Conservation (phyloP, 1,140 invertebrate genomes). For the Akabosia matsudoensis region DNA sequence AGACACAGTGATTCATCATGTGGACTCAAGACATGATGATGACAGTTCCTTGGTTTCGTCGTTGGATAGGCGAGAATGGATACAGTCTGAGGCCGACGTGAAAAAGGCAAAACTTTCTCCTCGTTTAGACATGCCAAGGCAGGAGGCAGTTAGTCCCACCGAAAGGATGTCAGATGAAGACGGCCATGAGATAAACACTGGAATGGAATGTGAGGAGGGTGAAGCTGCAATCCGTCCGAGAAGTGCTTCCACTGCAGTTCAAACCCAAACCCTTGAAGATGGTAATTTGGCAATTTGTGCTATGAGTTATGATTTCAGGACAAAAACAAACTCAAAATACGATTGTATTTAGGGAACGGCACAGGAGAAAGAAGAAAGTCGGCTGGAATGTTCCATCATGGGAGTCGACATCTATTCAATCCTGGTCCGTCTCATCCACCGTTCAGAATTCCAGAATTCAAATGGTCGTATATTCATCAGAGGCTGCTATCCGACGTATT, state of each 20-base stretch:
- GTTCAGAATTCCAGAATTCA: constrained; percentile 98
- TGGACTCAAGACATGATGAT: constrained; percentile 44
- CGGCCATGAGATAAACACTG: constrained; percentile 49
- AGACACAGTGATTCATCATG: constrained; percentile 46
- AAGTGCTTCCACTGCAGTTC: constrained; percentile 49
- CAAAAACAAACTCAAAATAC: not conserved
- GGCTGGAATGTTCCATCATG: constrained; percentile 45
- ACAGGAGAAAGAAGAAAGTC: constrained; percentile 38
- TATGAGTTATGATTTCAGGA: not conserved
- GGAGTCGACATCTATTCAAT: constrained; percentile 79
- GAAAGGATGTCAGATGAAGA: constrained; percentile 51
- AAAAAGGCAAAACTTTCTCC: constrained; percentile 42
- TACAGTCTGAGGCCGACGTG: constrained; percentile 41
- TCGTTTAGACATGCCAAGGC: constrained; percentile 55
- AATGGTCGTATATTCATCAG: constrained; percentile 99
- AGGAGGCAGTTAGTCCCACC: constrained; percentile 30
- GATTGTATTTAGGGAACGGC: not conserved
- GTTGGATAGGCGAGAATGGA: constrained; percentile 43
- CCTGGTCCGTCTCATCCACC: constrained; percentile 91
- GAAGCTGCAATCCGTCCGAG: constrained; percentile 55
- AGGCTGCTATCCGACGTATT: constrained; percentile 92
- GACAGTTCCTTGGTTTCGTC: constrained; percentile 41
- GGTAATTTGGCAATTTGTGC: constrained; percentile 26
- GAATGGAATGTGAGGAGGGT: constrained; percentile 52
- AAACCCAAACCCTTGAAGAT: constrained; percentile 41